These are phyloP conservation scores for Acanthopagrus latus DNA, from an alignment of 2,797 vertebrate species.

Conservation along the genomic window DNA sequence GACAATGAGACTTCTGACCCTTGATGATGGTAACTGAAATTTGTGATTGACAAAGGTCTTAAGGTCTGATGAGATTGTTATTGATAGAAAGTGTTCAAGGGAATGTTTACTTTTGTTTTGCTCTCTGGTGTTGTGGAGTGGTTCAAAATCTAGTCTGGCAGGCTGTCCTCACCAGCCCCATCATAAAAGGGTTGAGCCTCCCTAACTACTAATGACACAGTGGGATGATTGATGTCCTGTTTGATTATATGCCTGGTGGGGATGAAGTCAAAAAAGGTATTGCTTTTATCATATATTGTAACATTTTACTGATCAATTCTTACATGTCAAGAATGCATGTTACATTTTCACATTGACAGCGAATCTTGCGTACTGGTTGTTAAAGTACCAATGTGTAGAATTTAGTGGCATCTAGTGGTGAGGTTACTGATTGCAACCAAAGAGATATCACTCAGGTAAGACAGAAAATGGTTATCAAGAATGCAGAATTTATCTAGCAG, in stretches of 20 bases:
- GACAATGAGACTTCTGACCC: not conserved
- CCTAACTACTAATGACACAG: conserved; percentile 37
- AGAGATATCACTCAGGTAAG: too few species aligned
- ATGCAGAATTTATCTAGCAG: not conserved
- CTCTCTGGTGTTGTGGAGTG: conserved; percentile 7
- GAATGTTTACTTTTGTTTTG: conserved; percentile 6
- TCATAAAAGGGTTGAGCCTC: conserved; percentile 13
- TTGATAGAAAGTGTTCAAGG: conserved; percentile 23
- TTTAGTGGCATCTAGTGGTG: too few species aligned
- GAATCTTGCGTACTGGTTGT: not conserved
- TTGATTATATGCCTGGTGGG: conserved; percentile 39
- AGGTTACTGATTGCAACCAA: too few species aligned
- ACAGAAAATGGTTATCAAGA: not conserved
- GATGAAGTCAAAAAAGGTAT: conserved; percentile 28
- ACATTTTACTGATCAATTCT: not conserved
- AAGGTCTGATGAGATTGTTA: conserved; percentile 19
- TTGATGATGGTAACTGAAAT: not conserved
- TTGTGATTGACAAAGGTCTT: conserved; percentile 28
- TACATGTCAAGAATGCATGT: not conserved
- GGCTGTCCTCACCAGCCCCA: conserved; percentile 39
- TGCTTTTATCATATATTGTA: conserved; percentile 1
- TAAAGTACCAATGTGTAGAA: not conserved
- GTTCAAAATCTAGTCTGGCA: conserved; percentile 32
- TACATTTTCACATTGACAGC: not conserved
- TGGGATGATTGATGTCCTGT: conserved; percentile 10